A percentile compares a stretch with the other conserved stretches of the same genome.
These are phyloP conservation scores for Engystomops pustulosus DNA, from an alignment of 2,113 vertebrate genomes.

Conservation along the genomic window DNA sequence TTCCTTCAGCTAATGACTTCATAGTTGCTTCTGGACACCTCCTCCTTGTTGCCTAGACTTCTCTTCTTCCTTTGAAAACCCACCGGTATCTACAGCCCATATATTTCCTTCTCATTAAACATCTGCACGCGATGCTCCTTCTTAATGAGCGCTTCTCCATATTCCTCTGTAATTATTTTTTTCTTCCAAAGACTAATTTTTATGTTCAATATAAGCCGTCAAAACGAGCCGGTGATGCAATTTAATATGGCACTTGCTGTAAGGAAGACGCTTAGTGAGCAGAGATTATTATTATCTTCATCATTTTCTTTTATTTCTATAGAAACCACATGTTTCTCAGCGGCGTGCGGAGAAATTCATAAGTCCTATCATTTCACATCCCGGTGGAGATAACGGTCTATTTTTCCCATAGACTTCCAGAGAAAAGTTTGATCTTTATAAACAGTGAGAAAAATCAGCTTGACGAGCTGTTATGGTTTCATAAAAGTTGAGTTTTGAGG, in stretches of 20 bases:
- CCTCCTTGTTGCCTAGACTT: constrained; percentile 18
- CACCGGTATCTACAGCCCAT: constrained; percentile 11
- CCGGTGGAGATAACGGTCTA: not conserved
- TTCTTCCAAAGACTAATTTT: constrained; percentile 33
- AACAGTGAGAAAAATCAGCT: too few relatives aligned
- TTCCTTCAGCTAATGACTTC: constrained; percentile 29
- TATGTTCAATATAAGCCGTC: constrained; percentile 24
- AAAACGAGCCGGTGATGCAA: constrained; percentile 2
- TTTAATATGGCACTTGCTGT: constrained; percentile 10
- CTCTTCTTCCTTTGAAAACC: not conserved
- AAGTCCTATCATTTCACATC: not conserved
- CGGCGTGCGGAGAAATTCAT: not conserved
- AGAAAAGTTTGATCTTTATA: not conserved
- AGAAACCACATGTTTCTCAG: not conserved
- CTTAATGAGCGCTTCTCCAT: constrained; percentile 20
- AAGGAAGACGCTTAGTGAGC: constrained; percentile 12
- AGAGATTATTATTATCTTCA: constrained; percentile 5
- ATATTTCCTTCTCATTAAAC: constrained; percentile 38
- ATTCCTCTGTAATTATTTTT: constrained; percentile 33
- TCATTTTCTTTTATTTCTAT: not conserved
- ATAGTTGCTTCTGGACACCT: not conserved
- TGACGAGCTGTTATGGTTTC: too few relatives aligned
- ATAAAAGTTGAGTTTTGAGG: too few relatives aligned
- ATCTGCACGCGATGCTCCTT: constrained; percentile 5
- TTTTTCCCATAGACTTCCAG: not conserved